Base-by-base conservation (phyloP, 2,113 vertebrate genomes). In the Embiotoca jacksoni region DNA sequence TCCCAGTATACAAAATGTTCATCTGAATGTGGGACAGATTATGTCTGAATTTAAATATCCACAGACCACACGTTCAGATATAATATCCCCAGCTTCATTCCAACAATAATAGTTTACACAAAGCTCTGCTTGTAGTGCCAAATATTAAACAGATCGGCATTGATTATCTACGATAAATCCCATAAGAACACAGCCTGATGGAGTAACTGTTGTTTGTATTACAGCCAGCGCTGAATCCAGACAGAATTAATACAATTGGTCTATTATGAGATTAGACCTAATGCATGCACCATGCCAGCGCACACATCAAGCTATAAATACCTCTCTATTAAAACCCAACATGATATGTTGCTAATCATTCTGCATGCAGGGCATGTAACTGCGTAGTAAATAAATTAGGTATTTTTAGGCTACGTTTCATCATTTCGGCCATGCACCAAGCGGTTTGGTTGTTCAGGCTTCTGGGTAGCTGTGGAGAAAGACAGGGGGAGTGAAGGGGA, bases 321-420 rank as follows among this genome's bases (percentile, higher is more conserved):
- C 78, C 61, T 74, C 67, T 63, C 47, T 23, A 73, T 76, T 71
- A 76, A 79, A 80, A 79, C 50, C 66, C 47, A 75, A 70, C 60
- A 54, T 82, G 60, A 79, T 82, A 83, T 66, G 62, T 72, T 37
- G 41, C 77, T 82, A 78, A 87, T 88, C 81, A 85, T 85, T 80
- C 62, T 81, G 39, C 75, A 66, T 64, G 78, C 59, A 50, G 62
- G 52, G 54, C 73, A 79, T 76, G 49, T 33, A 63, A 78, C 65
- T 56, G 50, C 70, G 79, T 71, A 57, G 62, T 68, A 71, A 83
- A 76, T 9, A 75, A 87, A 81, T 71, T 47, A 58, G 59, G 60
- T 83, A 75, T 75, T 78, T 76, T 85, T 78, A 71, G 60, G 14
- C 55, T 64, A 41, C 0, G 50, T 81, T 78, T 81, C 59, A 30